Conservation (phyloP, 2,113 vertebrate genomes). For the Hiodon alosoides region DNA sequence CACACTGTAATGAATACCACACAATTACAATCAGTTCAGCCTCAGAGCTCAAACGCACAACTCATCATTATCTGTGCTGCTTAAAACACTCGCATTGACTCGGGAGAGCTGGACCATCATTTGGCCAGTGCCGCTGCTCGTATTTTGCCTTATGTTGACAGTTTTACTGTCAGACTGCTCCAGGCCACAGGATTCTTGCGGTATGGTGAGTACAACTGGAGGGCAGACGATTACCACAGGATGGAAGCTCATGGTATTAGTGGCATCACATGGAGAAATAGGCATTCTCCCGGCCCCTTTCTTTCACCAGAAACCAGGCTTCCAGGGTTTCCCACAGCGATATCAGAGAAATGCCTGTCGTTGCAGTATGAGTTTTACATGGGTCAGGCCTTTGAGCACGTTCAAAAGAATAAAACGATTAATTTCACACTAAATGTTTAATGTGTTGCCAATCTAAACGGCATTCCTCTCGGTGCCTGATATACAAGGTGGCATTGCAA, state of each 20-base stretch:
- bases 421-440: too few species aligned
- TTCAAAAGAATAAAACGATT: too few species aligned
- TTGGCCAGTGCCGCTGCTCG: too few species aligned
- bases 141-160: too few species aligned
- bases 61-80: background rate
- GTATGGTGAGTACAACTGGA: conserved; percentile 18
- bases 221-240: conserved; percentile 13
- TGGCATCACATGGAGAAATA: conserved; percentile 20
- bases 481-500: too few species aligned
- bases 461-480: too few species aligned
- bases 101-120: too few species aligned
- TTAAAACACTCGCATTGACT: background rate
- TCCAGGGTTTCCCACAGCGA: background rate
- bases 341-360: conserved; percentile 6
- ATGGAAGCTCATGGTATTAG: conserved; percentile 23
- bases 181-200: conserved; percentile 27
- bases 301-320: background rate
- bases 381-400: too few species aligned
- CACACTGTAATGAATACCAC: conserved; percentile 11
- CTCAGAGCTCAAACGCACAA: background rate
- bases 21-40: background rate
- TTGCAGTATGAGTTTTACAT: background rate
- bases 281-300: conserved; percentile 12
- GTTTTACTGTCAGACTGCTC: conserved; percentile 28
- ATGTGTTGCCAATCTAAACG: too few species aligned